Percentiles rank a stretch among this genome's conserved stretches.
Evolutionary conservation across 2,113 vertebrate species (phyloP).

Genomic region (Macaca fascicularis): DNA sequence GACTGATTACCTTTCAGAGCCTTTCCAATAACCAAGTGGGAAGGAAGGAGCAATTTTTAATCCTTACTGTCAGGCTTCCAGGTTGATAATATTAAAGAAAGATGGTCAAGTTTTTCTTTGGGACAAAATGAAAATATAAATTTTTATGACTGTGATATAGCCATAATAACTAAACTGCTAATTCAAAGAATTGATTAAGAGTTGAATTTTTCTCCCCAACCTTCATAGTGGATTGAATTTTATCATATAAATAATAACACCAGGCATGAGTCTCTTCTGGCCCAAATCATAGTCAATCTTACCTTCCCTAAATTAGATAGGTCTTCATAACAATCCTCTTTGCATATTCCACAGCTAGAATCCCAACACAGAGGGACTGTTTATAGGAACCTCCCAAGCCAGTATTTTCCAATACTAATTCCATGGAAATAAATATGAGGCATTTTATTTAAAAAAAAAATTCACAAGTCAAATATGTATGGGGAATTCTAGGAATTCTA

Average conservation of each 20-base stretch:
- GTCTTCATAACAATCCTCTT: neutral
- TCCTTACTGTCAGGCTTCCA: conserved; percentile 87
- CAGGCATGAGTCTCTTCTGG: conserved; percentile 54
- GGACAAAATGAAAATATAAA: conserved; percentile 81
- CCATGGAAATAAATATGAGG: neutral
- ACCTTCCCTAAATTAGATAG: conserved; percentile 11
- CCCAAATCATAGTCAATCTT: conserved; percentile 20
- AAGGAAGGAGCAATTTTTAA: conserved; percentile 88
- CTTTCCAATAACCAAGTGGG: conserved; percentile 88
- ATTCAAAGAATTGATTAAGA: conserved; percentile 71
- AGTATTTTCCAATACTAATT: neutral
- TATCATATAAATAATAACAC: conserved; percentile 54
- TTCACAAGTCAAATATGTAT: neutral
- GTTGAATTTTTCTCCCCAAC: conserved; percentile 44
- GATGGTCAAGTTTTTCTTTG: conserved; percentile 82
- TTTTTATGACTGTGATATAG: conserved; percentile 71
- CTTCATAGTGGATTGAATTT: conserved; percentile 48
- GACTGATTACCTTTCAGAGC: conserved; percentile 89
- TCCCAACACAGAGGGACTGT: neutral
- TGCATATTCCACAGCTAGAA: neutral
- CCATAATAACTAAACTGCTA: conserved; percentile 70
- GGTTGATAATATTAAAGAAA: conserved; percentile 86
- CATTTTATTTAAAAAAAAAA: neutral
- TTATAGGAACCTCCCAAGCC: neutral
- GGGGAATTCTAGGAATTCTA: neutral